These are phyloP conservation scores for Danaus chrysippus DNA, from an alignment of 2,888 invertebrate genomes.

Conservation along the genomic window DNA sequence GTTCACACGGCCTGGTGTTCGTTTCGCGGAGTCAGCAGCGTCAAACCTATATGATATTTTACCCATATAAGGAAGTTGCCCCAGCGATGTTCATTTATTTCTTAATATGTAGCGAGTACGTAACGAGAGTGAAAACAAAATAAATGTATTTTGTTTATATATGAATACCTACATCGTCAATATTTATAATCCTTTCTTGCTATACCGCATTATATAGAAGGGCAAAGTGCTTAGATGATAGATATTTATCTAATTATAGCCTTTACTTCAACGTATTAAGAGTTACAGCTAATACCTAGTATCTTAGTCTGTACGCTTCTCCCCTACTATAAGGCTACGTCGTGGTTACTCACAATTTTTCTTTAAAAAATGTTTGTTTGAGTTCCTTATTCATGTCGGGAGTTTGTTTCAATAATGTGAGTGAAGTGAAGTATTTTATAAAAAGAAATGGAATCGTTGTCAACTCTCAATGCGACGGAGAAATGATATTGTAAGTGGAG, in stretches of 20 bases:
- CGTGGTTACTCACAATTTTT: background rate
- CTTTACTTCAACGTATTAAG: conserved; percentile 6
- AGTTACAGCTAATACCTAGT: conserved; percentile 7
- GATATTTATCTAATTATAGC: conserved; percentile 2
- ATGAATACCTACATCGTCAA: background rate
- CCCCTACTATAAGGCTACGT: background rate
- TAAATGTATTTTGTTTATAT: no score
- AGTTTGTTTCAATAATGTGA: background rate
- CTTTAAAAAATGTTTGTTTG: background rate
- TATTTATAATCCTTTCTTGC: background rate
- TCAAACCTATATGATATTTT: no score
- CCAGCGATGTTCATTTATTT: no score
- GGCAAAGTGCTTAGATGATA: conserved; percentile 3
- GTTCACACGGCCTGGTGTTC: no score
- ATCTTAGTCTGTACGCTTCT: background rate
- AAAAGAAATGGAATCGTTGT: background rate
- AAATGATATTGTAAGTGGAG: conserved; percentile 22
- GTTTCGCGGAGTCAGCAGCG: no score
- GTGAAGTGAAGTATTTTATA: background rate
- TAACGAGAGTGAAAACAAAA: background rate
- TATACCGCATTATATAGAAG: conserved; percentile 1
- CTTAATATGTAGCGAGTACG: no score
- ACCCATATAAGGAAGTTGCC: no score
- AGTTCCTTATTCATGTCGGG: background rate
- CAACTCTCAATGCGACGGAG: conserved; percentile 15